Percentiles rank a stretch among this genome's conserved stretches.
Evolutionary conservation across 2,888 invertebrate genomes (phyloP).

Genomic region (Scaptomyza cyrtandrae): DNA sequence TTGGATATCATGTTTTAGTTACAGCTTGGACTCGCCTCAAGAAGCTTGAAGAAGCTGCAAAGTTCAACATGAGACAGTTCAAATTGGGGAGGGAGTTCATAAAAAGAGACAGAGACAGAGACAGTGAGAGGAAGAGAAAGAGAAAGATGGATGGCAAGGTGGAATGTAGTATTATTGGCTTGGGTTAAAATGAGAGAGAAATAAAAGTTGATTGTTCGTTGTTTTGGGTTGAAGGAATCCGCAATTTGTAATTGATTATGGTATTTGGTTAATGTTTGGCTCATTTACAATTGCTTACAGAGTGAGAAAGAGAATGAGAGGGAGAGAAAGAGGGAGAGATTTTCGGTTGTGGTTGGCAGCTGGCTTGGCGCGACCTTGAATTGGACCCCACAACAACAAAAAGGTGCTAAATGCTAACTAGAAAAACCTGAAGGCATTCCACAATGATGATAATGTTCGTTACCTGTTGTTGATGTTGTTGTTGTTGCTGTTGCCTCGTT

Average conservation of each 20-base stretch:
- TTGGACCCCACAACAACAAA: conserved; percentile 40
- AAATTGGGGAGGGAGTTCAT: conserved; percentile 2
- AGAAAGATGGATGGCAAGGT: conserved; percentile 10
- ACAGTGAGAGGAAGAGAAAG: neutral
- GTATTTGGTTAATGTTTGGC: neutral
- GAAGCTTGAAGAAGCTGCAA: conserved; percentile 30
- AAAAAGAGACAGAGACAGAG: neutral
- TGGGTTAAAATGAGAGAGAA: conserved; percentile 35
- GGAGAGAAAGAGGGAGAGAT: neutral
- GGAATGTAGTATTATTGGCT: conserved; percentile 12
- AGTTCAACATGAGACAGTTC: conserved; percentile 6
- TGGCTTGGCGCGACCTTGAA: conserved; percentile 61
- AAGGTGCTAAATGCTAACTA: conserved; percentile 67
- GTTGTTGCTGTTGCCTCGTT: conserved; percentile 16
- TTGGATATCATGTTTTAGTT: conserved; percentile 26
- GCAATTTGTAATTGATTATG: neutral
- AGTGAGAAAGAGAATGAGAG: neutral
- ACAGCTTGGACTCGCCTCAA: conserved; percentile 46
- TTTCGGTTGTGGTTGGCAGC: conserved; percentile 15
- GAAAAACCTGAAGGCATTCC: conserved; percentile 51
- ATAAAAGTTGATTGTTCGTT: neutral
- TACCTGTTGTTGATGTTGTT: conserved; percentile 6
- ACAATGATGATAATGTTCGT: conserved; percentile 14
- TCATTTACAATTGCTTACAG: too few species aligned
- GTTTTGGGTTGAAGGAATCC: conserved; percentile 1